phyloP scores from a whole-genome alignment of 2,113 vertebrate species.

The Spheniscus mendiculus region DNA sequence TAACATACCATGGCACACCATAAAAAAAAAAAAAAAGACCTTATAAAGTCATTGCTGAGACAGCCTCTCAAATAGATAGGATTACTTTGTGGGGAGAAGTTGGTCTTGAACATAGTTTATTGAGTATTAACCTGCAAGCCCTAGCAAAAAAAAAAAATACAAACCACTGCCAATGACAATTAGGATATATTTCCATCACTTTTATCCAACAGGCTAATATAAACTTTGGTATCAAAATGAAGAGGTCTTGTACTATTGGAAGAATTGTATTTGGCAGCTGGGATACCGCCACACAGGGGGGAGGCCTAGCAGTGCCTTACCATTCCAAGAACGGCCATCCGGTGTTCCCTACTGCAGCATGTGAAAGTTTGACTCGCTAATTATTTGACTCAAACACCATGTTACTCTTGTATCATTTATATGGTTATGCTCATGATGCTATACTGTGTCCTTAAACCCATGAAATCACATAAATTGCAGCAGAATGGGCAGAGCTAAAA shows the following conservation, averaged over 20 bases:
- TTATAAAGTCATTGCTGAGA: not conserved
- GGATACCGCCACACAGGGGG: not conserved
- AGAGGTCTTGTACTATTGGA: not conserved
- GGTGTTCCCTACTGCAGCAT: not conserved
- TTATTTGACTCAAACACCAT: not conserved
- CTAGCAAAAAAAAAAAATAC: not conserved
- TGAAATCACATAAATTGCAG: not conserved
- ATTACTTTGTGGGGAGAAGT: not conserved
- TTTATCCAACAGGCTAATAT: not conserved
- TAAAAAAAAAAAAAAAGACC: not conserved
- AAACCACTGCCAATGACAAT: not conserved
- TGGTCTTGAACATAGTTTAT: not conserved
- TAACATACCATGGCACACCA: not conserved
- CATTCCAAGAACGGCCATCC: not conserved
- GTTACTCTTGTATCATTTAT: not conserved
- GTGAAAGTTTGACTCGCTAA: not conserved
- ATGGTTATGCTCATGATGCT: not conserved
- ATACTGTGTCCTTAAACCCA: not conserved
- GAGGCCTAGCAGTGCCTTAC: not conserved
- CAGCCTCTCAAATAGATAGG: not conserved
- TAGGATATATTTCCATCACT: not conserved
- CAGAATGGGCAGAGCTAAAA: not conserved
- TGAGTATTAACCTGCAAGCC: not conserved
- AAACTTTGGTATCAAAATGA: slow-evolving; percentile 17
- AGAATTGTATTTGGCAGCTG: not conserved